Evolutionary conservation across 30 jellyfish, hydroid and myxozoan species (phyloP).

Genomic region (Hydra vulgaris): DNA sequence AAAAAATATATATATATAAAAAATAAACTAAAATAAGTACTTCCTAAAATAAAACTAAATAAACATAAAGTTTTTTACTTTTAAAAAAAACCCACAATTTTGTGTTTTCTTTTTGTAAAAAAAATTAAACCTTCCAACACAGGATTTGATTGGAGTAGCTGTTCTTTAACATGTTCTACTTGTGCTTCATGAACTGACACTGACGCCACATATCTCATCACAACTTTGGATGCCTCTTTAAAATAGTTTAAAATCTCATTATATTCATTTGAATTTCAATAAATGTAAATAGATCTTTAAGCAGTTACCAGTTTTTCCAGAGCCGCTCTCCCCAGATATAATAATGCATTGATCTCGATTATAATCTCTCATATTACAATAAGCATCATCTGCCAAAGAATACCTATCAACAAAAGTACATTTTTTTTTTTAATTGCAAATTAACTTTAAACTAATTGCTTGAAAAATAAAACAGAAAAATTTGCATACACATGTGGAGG

Average conservation of each 20-base stretch:
- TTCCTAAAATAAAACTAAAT: background rate
- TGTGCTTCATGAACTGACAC: constrained; percentile 91
- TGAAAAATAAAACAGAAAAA: too few species aligned
- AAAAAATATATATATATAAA: too few species aligned
- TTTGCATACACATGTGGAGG: constrained; percentile 92
- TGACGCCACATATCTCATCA: constrained; percentile 95
- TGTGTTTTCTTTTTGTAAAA: background rate
- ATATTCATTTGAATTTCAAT: too few species aligned
- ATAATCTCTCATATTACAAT: constrained; percentile 91
- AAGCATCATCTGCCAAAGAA: constrained; percentile 96
- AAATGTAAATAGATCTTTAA: background rate
- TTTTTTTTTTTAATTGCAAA: too few species aligned
- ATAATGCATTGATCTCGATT: constrained; percentile 86
- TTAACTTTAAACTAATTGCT: background rate
- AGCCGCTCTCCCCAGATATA: constrained; percentile 97
- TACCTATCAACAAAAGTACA: constrained; percentile 27
- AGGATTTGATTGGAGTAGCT: constrained; percentile 87
- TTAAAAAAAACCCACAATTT: too few species aligned
- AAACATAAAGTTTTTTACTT: too few species aligned
- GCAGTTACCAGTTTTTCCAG: constrained; percentile 87
- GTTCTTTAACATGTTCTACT: constrained; percentile 88
- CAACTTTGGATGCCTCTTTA: constrained; percentile 97
- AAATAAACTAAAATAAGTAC: background rate
- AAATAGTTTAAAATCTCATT: too few species aligned
- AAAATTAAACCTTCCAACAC: constrained; percentile 76